Percentiles rank a stretch among this genome's conserved stretches.
Evolutionary conservation across 92 coral and sea anemone genomes (phyloP).

Genomic region (Heteractis magnifica): DNA sequence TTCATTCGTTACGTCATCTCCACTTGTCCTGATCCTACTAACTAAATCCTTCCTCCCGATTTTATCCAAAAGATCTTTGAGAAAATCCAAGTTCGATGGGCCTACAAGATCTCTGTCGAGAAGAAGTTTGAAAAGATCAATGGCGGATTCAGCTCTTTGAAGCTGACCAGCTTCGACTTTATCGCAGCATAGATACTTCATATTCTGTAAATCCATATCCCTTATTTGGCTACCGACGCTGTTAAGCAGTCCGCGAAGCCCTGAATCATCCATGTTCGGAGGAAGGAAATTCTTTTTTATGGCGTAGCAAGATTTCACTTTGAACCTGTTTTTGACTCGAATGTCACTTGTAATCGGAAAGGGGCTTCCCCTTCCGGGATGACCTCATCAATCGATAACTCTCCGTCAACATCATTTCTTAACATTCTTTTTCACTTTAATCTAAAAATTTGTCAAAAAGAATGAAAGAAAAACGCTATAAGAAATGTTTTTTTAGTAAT

Average conservation of each 20-base stretch:
- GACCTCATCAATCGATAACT: constrained; percentile 15
- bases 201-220: constrained; percentile 54
- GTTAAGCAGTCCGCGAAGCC: constrained; percentile 25
- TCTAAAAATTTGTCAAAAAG: not conserved
- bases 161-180: constrained; percentile 53
- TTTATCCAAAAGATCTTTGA: constrained; percentile 48
- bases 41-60: constrained; percentile 67
- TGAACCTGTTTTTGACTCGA: not conserved
- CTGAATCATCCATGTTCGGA: constrained; percentile 9
- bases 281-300: not conserved
- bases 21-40: constrained; percentile 40
- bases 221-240: constrained; percentile 59
- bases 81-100: constrained; percentile 37
- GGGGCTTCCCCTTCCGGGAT: constrained; percentile 13
- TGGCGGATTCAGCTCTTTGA: constrained; percentile 40
- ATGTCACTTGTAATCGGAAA: not conserved
- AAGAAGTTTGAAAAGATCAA: constrained; percentile 50
- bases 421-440: not conserved
- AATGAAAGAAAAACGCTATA: not conserved
- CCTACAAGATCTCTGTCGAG: constrained; percentile 47
- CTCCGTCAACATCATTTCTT: not conserved
- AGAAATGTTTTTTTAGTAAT: not conserved
- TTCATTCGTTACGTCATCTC: constrained; percentile 59
- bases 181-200: constrained; percentile 68
- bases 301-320: constrained; percentile 8